Evolutionary conservation across 2,113 vertebrate genomes (phyloP).

Genomic region (Apus apus): DNA sequence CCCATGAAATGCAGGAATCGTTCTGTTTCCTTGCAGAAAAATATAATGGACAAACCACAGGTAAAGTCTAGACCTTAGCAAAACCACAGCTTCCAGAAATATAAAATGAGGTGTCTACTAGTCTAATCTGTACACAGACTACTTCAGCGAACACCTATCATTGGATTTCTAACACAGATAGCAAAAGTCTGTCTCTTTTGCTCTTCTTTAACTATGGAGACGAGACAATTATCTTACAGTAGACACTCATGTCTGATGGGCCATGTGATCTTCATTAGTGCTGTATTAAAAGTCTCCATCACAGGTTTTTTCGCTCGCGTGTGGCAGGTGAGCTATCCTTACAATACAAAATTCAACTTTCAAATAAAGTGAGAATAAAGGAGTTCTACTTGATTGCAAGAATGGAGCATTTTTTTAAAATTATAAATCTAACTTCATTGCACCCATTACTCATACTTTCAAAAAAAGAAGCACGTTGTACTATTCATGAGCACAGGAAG

Average conservation of each 20-base stretch:
- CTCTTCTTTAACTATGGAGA: not conserved
- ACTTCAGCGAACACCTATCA: not conserved
- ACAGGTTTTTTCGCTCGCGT: not conserved
- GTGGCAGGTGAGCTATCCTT: not conserved
- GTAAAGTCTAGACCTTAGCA: not conserved
- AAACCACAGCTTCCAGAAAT: not conserved
- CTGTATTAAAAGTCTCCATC: not conserved
- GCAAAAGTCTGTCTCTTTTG: not conserved
- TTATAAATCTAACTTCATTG: not conserved
- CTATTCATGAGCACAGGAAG: not conserved
- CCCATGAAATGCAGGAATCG: not conserved
- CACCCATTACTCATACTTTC: not conserved
- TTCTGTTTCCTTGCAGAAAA: not conserved
- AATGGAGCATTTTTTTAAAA: not conserved
- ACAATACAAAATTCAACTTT: not conserved
- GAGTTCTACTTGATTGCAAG: not conserved
- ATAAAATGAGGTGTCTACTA: not conserved
- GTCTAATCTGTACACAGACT: not conserved
- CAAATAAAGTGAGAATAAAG: not conserved
- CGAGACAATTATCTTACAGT: not conserved
- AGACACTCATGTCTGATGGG: not conserved
- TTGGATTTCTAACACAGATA: not conserved
- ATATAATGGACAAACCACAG: not conserved
- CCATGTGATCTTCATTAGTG: fast-evolving
- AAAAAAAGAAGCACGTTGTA: not conserved